Base-by-base conservation (phyloP, 2,797 vertebrate species). In the Chelon auratus region DNA sequence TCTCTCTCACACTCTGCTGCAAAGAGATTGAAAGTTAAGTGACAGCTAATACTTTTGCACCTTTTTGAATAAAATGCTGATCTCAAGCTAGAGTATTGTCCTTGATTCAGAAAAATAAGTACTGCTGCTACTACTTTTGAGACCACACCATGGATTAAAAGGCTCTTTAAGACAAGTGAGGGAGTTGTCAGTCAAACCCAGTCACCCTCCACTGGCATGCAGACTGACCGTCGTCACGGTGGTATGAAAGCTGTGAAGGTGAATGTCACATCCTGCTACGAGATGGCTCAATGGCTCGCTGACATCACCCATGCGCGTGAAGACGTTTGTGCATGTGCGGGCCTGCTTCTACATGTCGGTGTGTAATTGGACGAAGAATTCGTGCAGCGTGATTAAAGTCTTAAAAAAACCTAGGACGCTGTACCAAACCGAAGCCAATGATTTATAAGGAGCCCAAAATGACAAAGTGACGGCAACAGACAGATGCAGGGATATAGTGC, bases 181-280 rank as follows among this genome's bases (percentile, higher is more conserved):
- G 67, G 30, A 58, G 68, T 56, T 68, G 80, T 80, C 82, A 74
- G 59, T 88, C 86, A 87, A 62, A 75, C 57, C 37, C 68, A 51
- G 75, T 78, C 72, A 80, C 63, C 69, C 68, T 6, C 64, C 7
- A 20, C 36, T 70, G 87, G 83, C 82, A 88, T 78, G 75, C 83
- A 87, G 85, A 84, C 80, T 66, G 67, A 42, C 53, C 37, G 85
- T 83, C 81, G 75, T 81, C 82, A 70, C 68, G 1, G 47, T 37
- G 73, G 79, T 80, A 82, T 76, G 61, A 79, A 85, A 83, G 68
- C 68, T 62, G 74, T 72, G 64, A 80, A 64, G 76, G 65, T 78
- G 83, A 82, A 83, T 78, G 80, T 88, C 80, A 69, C 62, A 75
- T 89, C 78, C 61, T 53, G 72, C 69, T 63, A 80, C 2, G 48